Evolutionary conservation across 2,888 invertebrate genomes (phyloP).

Genomic region (Heteropelma amictum): DNA sequence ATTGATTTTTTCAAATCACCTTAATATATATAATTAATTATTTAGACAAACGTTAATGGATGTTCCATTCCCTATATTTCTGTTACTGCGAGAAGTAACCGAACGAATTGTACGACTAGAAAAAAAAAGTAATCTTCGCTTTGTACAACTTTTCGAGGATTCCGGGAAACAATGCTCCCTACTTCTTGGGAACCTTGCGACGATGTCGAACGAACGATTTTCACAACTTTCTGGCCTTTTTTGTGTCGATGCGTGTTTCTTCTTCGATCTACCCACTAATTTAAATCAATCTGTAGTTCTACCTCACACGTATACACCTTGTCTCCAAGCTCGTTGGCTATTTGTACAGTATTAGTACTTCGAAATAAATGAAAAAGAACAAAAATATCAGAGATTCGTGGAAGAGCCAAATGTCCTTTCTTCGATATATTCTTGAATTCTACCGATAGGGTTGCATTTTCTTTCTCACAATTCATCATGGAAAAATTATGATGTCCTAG

Average conservation of each 20-base stretch:
- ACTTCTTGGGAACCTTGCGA: conserved; percentile 65
- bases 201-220: conserved; percentile 63
- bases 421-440: not conserved
- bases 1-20: too few species aligned
- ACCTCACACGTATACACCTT: conserved; percentile 63
- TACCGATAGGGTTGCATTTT: too few species aligned
- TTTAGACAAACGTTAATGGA: conserved; percentile 67
- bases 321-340: conserved; percentile 69
- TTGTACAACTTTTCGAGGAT: conserved; percentile 69
- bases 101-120: conserved; percentile 57
- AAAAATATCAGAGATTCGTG: conserved; percentile 35
- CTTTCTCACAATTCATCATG: too few species aligned
- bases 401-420: not conserved
- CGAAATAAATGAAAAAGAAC: conserved; percentile 65
- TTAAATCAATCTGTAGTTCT: conserved; percentile 58
- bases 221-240: not conserved
- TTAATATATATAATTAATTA: too few species aligned
- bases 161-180: conserved; percentile 69
- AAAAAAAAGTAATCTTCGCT: conserved; percentile 5
- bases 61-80: conserved; percentile 75
- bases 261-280: conserved; percentile 25
- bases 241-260: conserved; percentile 15
- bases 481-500: too few species aligned
- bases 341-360: conserved; percentile 76
- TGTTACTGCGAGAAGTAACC: conserved; percentile 71